Base-by-base conservation (phyloP, 2,888 invertebrate genomes). In the Congeria kusceri region DNA sequence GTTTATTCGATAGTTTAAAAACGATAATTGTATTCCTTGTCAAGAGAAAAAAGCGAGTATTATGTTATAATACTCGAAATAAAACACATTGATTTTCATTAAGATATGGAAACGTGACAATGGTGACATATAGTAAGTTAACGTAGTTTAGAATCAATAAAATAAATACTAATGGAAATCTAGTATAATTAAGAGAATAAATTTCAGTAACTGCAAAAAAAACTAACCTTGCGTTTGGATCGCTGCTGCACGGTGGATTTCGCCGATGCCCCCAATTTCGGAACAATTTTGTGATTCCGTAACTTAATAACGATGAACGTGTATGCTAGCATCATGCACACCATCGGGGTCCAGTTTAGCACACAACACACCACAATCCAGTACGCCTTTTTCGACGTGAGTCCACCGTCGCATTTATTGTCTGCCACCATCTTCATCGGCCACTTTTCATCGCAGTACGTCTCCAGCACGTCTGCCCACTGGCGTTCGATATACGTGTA, bases 291-390 rank as follows among this genome's bases (percentile, higher is more conserved):
- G 28, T 86, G 84, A 65, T 84, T 87, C 29, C 87, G 78, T 18
- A 91, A 85, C 28, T 86, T 87, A 23, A 87, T 69, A 7, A 89
- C 84, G 66, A 91, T 90, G 44, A 89, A 81, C 0, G 87, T 87
- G 72, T 90, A 91, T 23, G 85, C 83, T 7, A 88, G 71, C 28
- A 83, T 84, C 90, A 89, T 90, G 25, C 85, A 84, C 2, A 89
- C 59, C 91, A 91, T 90, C 1, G 90, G 91, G 27, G 90, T 83
- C 91, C 91, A 91, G 86, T 90, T 91, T n/a, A 90, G 74, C 20
- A 89, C 88, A n/a, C 87, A 87, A 20, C 88, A 84, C n/a, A 91
- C 87, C 28, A 87, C 82, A 18, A 87, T 88, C 91, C 91, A 91
- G 80, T 87, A 91, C 9, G 86, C 84, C 56, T 87, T 79, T 61